Percentiles rank a stretch among this genome's conserved stretches.
These are phyloP conservation scores for Gyps fulvus DNA, from an alignment of 2,113 vertebrate species.

Conservation along the genomic window DNA sequence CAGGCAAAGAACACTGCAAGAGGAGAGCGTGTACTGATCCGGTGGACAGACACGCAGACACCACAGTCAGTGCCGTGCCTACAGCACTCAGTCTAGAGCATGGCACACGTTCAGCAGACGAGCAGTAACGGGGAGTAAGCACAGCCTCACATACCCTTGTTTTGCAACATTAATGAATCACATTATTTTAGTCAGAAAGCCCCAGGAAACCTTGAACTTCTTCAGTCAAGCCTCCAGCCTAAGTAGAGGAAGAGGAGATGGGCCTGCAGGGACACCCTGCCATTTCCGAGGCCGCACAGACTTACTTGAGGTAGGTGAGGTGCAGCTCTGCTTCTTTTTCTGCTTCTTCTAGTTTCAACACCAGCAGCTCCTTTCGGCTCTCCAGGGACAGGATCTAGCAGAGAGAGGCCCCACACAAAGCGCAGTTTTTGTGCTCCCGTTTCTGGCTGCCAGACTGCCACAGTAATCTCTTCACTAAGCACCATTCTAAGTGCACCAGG, in stretches of 20 bases:
- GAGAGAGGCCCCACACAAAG: background rate
- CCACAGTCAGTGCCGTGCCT: fast-evolving
- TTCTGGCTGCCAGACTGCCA: background rate
- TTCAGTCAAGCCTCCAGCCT: fast-evolving
- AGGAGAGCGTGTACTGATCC: background rate
- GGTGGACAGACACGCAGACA: background rate
- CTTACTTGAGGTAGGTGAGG: slow-evolving; percentile 80
- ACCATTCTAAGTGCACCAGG: fast-evolving
- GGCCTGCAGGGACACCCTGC: fast-evolving
- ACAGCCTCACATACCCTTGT: fast-evolving
- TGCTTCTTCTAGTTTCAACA: slow-evolving; percentile 83
- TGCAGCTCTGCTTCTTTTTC: slow-evolving; percentile 85
- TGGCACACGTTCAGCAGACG: background rate
- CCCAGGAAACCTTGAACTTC: background rate
- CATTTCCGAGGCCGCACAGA: fast-evolving
- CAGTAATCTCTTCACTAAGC: background rate
- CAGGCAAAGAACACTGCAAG: background rate
- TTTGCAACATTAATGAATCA: background rate
- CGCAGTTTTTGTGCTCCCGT: fast-evolving
- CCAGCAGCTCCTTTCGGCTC: slow-evolving; percentile 82
- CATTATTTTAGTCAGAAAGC: fast-evolving
- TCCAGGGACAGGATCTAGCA: slow-evolving; percentile 81
- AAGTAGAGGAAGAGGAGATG: background rate
- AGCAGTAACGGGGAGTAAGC: background rate
- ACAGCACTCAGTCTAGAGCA: fast-evolving